phyloP scores from a whole-genome alignment of 2,113 vertebrate genomes.

The Hepsetus odoe region DNA sequence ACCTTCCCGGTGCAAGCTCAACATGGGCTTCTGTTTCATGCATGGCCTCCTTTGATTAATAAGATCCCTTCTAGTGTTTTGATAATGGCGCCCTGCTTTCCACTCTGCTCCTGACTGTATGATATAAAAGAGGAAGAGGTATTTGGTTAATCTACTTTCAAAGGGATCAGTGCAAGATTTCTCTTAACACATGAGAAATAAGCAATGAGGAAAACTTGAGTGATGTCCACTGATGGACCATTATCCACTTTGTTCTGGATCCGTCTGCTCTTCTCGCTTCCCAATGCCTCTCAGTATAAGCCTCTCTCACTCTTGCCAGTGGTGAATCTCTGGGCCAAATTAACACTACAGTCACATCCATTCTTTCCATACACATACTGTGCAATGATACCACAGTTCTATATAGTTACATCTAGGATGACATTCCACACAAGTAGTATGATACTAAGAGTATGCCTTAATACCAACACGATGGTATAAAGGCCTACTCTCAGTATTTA shows the following conservation, averaged over 20 bases:
- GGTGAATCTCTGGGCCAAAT: background rate
- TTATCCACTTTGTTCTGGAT: constrained; percentile 33
- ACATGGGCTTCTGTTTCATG: constrained; percentile 61
- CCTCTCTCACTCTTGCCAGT: background rate
- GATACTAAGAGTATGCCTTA: too few relatives aligned
- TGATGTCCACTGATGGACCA: constrained; percentile 45
- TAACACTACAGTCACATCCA: background rate
- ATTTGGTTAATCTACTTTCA: constrained; percentile 67
- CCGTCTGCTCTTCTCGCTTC: constrained; percentile 38
- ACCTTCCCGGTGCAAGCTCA: constrained; percentile 53
- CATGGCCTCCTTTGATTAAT: constrained; percentile 67
- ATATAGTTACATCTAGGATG: constrained; percentile 12
- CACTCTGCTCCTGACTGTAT: constrained; percentile 60
- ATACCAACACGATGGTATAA: constrained; percentile 11
- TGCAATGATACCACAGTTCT: background rate
- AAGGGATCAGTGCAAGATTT: constrained; percentile 62
- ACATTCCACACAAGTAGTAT: constrained; percentile 43
- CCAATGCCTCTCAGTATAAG: background rate
- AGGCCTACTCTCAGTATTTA: constrained; percentile 49
- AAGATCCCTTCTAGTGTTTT: constrained; percentile 66
- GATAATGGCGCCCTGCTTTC: constrained; percentile 60
- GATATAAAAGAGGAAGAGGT: constrained; percentile 64
- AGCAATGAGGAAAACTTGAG: constrained; percentile 58
- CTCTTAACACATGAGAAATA: constrained; percentile 62
- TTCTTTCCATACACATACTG: constrained; percentile 29